These are phyloP conservation scores for Acronicta psi DNA, from an alignment of 2,888 invertebrate genomes.

Conservation along the genomic window DNA sequence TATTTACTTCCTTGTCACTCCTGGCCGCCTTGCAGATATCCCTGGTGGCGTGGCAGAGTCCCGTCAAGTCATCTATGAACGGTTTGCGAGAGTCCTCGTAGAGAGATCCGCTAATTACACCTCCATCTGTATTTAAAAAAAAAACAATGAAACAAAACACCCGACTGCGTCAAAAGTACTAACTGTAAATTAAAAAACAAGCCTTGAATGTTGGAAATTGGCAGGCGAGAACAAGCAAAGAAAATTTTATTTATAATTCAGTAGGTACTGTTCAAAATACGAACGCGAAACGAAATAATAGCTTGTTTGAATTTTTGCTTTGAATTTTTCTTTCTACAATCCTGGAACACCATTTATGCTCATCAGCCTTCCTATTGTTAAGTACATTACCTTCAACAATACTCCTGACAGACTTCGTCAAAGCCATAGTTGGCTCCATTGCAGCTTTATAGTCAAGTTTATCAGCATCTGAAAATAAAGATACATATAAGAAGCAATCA, in stretches of 20 bases:
- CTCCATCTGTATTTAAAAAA: slow-evolving; percentile 59
- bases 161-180: too few relatives aligned
- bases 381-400: slow-evolving; percentile 67
- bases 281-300: too few relatives aligned
- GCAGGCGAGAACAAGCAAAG: too few relatives aligned
- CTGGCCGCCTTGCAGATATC: slow-evolving; percentile 63
- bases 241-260: too few relatives aligned
- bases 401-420: slow-evolving; percentile 62
- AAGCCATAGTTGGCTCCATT: slow-evolving; percentile 54
- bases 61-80: slow-evolving; percentile 65
- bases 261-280: too few relatives aligned
- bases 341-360: too few relatives aligned
- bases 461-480: slow-evolving; percentile 66
- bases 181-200: too few relatives aligned
- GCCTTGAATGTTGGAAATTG: too few relatives aligned
- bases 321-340: too few relatives aligned
- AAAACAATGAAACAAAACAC: not conserved
- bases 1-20: slow-evolving; percentile 64
- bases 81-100: slow-evolving; percentile 54
- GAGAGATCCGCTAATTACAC: slow-evolving; percentile 57
- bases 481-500: slow-evolving; percentile 13
- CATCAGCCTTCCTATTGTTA: too few relatives aligned
- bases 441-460: slow-evolving; percentile 67
- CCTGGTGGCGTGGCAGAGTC: slow-evolving; percentile 62
- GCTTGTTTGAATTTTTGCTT: too few relatives aligned